A percentile compares a stretch with the other conserved stretches of the same genome.
Conservation (phyloP, 2,888 invertebrate genomes). For the Pristionchus entomophagus region DNA sequence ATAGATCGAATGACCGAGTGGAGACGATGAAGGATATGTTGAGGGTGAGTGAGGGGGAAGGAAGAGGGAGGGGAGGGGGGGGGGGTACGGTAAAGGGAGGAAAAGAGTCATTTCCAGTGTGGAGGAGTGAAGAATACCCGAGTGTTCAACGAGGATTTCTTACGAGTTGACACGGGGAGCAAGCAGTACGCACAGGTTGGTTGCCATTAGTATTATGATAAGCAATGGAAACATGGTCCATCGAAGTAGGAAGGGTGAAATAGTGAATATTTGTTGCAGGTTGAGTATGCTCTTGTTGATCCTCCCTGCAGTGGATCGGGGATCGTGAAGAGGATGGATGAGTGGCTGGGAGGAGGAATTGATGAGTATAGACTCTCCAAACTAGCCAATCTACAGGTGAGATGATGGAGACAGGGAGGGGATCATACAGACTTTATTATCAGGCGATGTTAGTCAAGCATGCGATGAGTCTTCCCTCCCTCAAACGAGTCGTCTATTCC, state of each 20-base stretch:
- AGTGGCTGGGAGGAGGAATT: constrained; percentile 60
- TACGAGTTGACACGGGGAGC: constrained; percentile 82
- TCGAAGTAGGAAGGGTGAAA: not conserved
- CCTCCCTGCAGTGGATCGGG: constrained; percentile 97
- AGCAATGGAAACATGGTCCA: not conserved
- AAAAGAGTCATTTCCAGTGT: not conserved
- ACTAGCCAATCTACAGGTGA: constrained; percentile 73
- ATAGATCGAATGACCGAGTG: constrained; percentile 84
- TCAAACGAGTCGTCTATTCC: constrained; percentile 91
- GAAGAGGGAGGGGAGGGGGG: not conserved
- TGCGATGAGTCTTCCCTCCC: constrained; percentile 88
- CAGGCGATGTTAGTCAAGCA: constrained; percentile 89
- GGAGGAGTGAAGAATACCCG: constrained; percentile 84
- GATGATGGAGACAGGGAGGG: not conserved
- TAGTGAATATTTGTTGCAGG: constrained; percentile 78
- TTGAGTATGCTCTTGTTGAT: constrained; percentile 93
- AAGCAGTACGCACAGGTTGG: constrained; percentile 64
- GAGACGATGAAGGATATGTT: constrained; percentile 83
- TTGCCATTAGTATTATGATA: not conserved
- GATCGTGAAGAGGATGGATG: constrained; percentile 77
- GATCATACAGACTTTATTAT: not conserved
- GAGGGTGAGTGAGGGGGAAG: constrained; percentile 72
- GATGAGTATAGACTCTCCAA: constrained; percentile 67
- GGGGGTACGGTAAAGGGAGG: not conserved
- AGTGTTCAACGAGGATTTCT: constrained; percentile 84